These are phyloP conservation scores for Thymelicus lineola DNA, from an alignment of 2,888 invertebrate species.

Conservation along the genomic window DNA sequence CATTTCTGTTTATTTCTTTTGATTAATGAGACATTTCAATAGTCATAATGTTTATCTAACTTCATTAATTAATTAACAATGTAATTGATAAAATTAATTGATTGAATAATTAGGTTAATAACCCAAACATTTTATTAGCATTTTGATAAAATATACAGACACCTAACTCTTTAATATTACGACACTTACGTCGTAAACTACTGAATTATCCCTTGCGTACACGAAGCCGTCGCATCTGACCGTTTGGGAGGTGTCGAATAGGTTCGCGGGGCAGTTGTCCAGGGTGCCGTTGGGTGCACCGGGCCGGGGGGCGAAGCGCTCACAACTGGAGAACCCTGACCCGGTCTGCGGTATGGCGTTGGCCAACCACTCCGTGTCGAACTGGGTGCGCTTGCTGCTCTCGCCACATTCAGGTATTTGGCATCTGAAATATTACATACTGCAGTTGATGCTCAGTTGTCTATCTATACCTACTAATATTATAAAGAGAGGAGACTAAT, in stretches of 20 bases:
- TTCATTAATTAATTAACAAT: too few species aligned
- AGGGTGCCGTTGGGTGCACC: slow-evolving; percentile 54
- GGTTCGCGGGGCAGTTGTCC: slow-evolving; percentile 56
- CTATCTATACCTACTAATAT: too few species aligned
- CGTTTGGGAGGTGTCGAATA: slow-evolving; percentile 52
- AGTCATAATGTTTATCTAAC: too few species aligned
- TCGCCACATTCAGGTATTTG: slow-evolving; percentile 81
- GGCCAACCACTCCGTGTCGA: slow-evolving; percentile 72
- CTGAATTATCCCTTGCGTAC: slow-evolving; percentile 66
- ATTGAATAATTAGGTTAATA: too few species aligned
- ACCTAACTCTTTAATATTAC: too few species aligned
- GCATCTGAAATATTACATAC: slow-evolving; percentile 63
- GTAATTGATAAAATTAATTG: too few species aligned
- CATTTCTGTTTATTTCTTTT: too few species aligned
- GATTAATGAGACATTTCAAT: too few species aligned
- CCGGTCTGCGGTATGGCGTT: slow-evolving; percentile 68
- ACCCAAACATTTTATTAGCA: too few species aligned
- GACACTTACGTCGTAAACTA: slow-evolving; percentile 69
- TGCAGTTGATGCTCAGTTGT: too few species aligned
- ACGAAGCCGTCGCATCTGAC: slow-evolving; percentile 61
- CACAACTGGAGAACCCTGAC: slow-evolving; percentile 70
- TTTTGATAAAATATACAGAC: too few species aligned
- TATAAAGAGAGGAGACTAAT: too few species aligned
- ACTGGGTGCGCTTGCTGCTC: slow-evolving; percentile 55
- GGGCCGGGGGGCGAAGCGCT: slow-evolving; percentile 60